Conservation (phyloP, 2,113 vertebrate genomes). For the Colaptes auratus region DNA sequence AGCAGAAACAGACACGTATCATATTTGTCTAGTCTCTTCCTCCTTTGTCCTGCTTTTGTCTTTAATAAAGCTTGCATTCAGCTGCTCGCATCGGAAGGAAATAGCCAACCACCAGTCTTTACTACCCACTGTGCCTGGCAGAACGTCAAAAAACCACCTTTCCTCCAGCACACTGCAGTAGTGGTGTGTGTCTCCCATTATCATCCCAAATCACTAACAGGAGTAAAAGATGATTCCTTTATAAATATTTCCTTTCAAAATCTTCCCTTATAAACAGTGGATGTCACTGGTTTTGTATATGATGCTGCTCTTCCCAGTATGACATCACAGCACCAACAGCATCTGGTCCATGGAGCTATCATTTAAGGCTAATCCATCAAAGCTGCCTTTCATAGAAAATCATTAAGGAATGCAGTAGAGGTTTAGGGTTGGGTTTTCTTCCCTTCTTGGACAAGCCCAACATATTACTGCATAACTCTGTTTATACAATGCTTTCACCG, state of each 20-base stretch:
- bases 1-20: slow-evolving; percentile 21
- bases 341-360: neutral
- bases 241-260: neutral
- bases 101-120: neutral
- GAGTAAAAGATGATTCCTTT: neutral
- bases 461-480: neutral
- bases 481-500: neutral
- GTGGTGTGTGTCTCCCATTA: neutral
- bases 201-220: slow-evolving; percentile 25
- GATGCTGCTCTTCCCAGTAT: accelerated
- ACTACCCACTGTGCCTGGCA: slow-evolving; percentile 43
- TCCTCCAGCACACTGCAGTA: neutral
- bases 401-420: accelerated
- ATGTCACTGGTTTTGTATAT: accelerated
- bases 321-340: neutral
- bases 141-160: neutral
- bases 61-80: neutral
- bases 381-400: neutral
- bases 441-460: neutral
- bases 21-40: neutral
- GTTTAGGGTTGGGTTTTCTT: neutral
- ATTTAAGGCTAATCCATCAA: neutral
- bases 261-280: neutral
- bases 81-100: neutral
- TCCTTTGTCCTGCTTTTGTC: slow-evolving; percentile 49